Percentiles rank a stretch among this genome's conserved stretches.
Conservation (phyloP, 2,888 invertebrate species). For the Drosophila mulleri region DNA sequence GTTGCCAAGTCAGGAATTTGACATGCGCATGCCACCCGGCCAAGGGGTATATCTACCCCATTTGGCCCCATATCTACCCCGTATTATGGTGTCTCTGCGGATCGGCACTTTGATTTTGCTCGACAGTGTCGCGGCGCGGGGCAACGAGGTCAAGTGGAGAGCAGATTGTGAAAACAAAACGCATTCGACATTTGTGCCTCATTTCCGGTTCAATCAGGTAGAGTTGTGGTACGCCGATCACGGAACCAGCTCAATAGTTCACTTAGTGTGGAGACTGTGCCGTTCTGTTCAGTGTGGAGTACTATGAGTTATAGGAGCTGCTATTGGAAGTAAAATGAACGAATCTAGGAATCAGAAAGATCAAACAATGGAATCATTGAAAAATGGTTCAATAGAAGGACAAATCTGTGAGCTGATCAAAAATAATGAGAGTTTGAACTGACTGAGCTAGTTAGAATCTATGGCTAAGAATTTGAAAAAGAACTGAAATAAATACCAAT, state of each 20-base stretch:
- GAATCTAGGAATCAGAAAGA: not conserved
- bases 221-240: not conserved
- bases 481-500: not conserved
- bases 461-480: no score
- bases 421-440: no score
- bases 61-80: constrained; percentile 13
- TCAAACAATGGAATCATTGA: no score
- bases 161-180: constrained; percentile 77
- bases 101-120: constrained; percentile 72
- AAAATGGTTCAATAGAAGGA: no score
- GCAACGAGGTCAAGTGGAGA: constrained; percentile 70
- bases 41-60: constrained; percentile 35
- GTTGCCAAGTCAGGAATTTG: constrained; percentile 29
- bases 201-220: constrained; percentile 68
- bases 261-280: not conserved
- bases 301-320: not conserved
- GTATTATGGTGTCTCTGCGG: constrained; percentile 21
- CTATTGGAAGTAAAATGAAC: not conserved
- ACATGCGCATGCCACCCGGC: constrained; percentile 39
- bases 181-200: constrained; percentile 56
- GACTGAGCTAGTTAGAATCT: no score
- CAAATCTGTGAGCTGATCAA: no score
- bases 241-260: not conserved
- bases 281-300: not conserved
- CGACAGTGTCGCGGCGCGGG: constrained; percentile 48